Evolutionary conservation across 2,797 vertebrate genomes (phyloP), one percentile per base, ranked within the genome.

Genomic region (Rhynchotus rufescens): DNA sequence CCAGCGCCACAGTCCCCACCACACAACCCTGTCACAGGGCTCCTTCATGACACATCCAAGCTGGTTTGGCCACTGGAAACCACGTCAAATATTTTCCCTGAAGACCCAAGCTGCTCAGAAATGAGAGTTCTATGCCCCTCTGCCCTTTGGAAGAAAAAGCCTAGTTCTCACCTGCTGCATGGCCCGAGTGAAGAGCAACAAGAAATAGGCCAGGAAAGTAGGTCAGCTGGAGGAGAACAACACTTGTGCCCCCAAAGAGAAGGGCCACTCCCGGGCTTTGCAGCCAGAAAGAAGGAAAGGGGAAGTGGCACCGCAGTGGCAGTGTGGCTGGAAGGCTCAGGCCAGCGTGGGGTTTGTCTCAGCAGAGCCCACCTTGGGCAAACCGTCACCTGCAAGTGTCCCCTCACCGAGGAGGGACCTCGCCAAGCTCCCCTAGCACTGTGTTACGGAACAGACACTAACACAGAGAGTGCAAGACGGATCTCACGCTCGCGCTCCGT

Each of bases 111-210:
- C 26, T 52, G 38, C 61, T 38, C 61, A 66, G 42, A 38, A 83
- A 91, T 10, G n/a, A 1, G 25, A 44, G 4, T 7, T 71, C 12
- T 40, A 23, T 7, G 4, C 1, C 0, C 2, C 21, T 10, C n/a
- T 22, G 61, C 6, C 1, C 1, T 2, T 2, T 22, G 68, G 52
- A 78, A n/a, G 44, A 64, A 14, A 12, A 79, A 57, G 40, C 5
- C 62, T 60, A 74, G 72, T 75, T 52, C 89, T 86, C 78, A 84
- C 82, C 82, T 80, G 80, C 82, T 69, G 72, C 76, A 12, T 11
- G 65, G 52, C 65, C 47, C 26, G 52, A 69, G 47, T 1, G 25
- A 65, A 64, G 21, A 16, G 15, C 3, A 62, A 64, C 8, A 1
- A 57, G 25, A n/a, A 42, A 6, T 25, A 40, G 61, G 32, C 15